Evolutionary conservation across 92 coral and sea anemone genomes (phyloP).

Genomic region (Porites cylindrica): DNA sequence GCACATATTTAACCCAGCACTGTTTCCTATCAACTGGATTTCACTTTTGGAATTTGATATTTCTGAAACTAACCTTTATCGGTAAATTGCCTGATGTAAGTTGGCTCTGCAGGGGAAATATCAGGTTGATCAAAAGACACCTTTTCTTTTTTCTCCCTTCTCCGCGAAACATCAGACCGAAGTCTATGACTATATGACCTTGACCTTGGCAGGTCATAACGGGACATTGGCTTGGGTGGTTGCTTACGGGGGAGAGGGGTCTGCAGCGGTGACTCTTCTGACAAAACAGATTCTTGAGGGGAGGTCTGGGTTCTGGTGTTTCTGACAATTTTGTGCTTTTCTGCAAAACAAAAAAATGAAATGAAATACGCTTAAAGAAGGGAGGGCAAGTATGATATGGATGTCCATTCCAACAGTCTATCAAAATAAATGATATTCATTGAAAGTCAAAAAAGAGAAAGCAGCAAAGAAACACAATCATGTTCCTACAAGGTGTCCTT

Average conservation of each 20-base stretch:
- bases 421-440: too few relatives aligned
- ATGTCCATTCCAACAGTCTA: too few relatives aligned
- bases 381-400: too few relatives aligned
- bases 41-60: too few relatives aligned
- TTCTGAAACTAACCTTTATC: slow-evolving; percentile 45
- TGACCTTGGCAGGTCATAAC: slow-evolving; percentile 60
- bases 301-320: slow-evolving; percentile 93
- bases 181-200: slow-evolving; percentile 49
- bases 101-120: slow-evolving; percentile 36
- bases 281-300: slow-evolving; percentile 80
- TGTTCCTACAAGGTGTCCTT: too few relatives aligned
- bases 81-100: slow-evolving; percentile 49
- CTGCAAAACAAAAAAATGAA: neutral
- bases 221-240: slow-evolving; percentile 90
- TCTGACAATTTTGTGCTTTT: slow-evolving; percentile 74
- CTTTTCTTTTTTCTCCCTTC: slow-evolving; percentile 55
- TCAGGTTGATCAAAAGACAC: slow-evolving; percentile 74
- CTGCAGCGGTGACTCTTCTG: slow-evolving; percentile 85
- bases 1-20: too few relatives aligned
- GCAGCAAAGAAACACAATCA: too few relatives aligned
- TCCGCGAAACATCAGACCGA: slow-evolving; percentile 21
- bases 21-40: too few relatives aligned
- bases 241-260: slow-evolving; percentile 98
- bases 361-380: neutral
- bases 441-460: too few relatives aligned